Conservation (phyloP, 2,797 vertebrate species). For the Lates japonicus region DNA sequence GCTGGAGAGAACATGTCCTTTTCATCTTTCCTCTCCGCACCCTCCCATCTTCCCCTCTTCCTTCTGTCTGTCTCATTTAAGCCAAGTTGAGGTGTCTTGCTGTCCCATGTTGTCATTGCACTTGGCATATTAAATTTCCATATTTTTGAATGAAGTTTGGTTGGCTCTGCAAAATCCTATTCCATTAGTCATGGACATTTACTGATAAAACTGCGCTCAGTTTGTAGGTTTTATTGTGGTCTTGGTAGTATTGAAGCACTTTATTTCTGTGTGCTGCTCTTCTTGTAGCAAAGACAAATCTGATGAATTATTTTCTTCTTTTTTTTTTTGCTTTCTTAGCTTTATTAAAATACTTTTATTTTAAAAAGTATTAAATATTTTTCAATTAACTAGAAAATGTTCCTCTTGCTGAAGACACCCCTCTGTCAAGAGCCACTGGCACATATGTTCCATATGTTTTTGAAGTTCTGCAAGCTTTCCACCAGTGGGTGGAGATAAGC, state of each 20-base stretch:
- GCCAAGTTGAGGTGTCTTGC: not conserved
- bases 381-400: not conserved
- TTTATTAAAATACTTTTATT: not conserved
- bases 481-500: constrained; percentile 40
- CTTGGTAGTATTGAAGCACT: not conserved
- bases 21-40: constrained; percentile 54
- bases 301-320: not conserved
- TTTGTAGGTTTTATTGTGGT: not conserved
- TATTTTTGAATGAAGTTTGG: constrained; percentile 18
- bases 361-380: not conserved
- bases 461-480: constrained; percentile 47
- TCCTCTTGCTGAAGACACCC: not conserved
- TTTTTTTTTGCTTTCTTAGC: not conserved
- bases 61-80: constrained; percentile 33
- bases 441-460: constrained; percentile 40
- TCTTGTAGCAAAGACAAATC: constrained; percentile 2
- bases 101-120: constrained; percentile 1
- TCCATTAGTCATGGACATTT: constrained; percentile 14
- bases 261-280: not conserved
- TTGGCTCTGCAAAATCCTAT: not conserved
- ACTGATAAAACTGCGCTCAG: not conserved
- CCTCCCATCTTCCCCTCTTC: constrained; percentile 28
- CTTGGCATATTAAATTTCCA: not conserved
- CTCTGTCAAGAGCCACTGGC: not conserved
- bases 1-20: constrained; percentile 51